These are phyloP conservation scores for Caenorhabditis briggsae DNA, from an alignment of 1,140 invertebrate species.

Conservation along the genomic window DNA sequence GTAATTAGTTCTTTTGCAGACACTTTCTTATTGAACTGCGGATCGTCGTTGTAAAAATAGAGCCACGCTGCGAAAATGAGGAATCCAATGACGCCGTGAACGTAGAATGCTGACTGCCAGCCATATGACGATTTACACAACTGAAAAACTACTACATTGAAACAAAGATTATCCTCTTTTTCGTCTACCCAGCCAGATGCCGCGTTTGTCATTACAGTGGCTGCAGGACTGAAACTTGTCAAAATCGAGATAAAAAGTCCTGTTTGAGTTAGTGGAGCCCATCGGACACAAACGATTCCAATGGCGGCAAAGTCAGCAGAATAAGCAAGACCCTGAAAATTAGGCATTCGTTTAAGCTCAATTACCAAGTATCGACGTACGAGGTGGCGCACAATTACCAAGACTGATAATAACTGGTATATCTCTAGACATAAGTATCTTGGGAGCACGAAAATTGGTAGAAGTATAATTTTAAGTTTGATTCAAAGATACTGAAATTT, in stretches of 20 bases:
- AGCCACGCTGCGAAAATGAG: conserved; percentile 50
- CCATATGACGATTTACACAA: conserved; percentile 61
- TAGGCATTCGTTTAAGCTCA: too few species aligned
- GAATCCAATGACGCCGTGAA: conserved; percentile 44
- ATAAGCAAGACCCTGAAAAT: conserved; percentile 59
- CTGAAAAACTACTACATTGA: conserved; percentile 17
- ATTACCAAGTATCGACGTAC: too few species aligned
- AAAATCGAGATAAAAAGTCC: conserved; percentile 63
- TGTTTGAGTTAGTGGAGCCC: conserved; percentile 63
- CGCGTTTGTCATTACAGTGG: conserved; percentile 60
- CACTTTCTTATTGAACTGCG: conserved; percentile 50
- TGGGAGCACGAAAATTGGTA: too few species aligned
- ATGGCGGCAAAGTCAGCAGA: conserved; percentile 60
- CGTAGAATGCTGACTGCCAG: conserved; percentile 63
- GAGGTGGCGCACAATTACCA: too few species aligned
- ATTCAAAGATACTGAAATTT: too few species aligned
- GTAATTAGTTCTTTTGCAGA: conserved; percentile 34
- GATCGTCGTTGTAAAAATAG: conserved; percentile 60
- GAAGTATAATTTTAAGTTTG: too few species aligned
- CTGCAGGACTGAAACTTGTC: conserved; percentile 59
- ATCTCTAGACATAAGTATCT: too few species aligned
- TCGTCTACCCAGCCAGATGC: conserved; percentile 44
- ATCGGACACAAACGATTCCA: conserved; percentile 58
- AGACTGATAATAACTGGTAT: too few species aligned
- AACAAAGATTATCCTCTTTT: conserved; percentile 3